These are phyloP conservation scores for Sciurus carolinensis DNA, from an alignment of 2,797 vertebrate genomes.

Conservation along the genomic window DNA sequence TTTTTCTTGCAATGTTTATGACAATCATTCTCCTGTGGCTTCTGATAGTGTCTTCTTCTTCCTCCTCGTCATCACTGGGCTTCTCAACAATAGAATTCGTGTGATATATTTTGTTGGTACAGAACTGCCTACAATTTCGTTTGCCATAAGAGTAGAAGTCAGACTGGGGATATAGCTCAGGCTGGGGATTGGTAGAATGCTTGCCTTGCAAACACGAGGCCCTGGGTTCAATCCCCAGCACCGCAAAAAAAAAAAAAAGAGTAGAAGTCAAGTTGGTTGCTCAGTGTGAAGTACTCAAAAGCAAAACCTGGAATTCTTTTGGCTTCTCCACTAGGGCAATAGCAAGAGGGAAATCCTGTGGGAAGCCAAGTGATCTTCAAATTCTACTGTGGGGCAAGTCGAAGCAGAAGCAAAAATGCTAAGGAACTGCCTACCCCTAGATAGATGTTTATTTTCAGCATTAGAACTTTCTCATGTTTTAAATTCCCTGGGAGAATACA, in stretches of 20 bases:
- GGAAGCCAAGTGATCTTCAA: not conserved
- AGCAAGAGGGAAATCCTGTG: not conserved
- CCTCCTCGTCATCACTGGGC: not conserved
- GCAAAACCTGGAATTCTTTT: not conserved
- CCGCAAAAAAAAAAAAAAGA: too few relatives aligned
- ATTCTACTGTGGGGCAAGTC: not conserved
- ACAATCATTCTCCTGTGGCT: not conserved
- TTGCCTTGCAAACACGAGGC: too few relatives aligned
- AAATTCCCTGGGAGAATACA: not conserved
- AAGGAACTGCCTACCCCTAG: not conserved
- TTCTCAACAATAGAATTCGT: not conserved
- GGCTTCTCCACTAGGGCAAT: not conserved
- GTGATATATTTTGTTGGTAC: not conserved
- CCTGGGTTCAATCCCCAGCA: too few relatives aligned
- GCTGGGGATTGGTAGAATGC: too few relatives aligned
- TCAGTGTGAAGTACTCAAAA: not conserved
- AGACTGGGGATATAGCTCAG: not conserved
- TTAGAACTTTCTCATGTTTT: constrained; percentile 9
- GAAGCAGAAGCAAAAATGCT: not conserved
- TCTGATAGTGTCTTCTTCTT: not conserved
- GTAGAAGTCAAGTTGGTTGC: not conserved
- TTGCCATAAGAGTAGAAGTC: not conserved
- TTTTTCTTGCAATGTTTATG: not conserved
- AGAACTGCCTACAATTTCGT: not conserved
- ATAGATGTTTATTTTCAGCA: not conserved